Evolutionary conservation across 2,113 vertebrate genomes (phyloP).

Genomic region (Lepisosteus oculatus): DNA sequence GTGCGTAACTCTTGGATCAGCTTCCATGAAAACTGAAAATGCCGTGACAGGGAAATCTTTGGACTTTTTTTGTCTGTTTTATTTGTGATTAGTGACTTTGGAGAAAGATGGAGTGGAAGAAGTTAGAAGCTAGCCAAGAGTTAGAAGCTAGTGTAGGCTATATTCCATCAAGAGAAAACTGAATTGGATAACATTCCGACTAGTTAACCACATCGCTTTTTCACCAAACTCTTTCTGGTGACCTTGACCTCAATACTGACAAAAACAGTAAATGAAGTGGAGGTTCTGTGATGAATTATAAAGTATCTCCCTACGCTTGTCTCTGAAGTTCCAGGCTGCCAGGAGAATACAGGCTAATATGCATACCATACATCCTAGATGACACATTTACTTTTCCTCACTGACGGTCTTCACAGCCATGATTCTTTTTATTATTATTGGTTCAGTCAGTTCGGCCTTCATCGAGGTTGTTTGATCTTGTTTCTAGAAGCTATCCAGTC

Average conservation of each 20-base stretch:
- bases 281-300: background rate
- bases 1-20: too few species aligned
- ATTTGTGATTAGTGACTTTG: too few species aligned
- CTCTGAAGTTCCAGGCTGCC: background rate
- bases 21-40: too few species aligned
- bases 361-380: background rate
- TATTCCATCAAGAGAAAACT: too few species aligned
- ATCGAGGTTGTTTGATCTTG: too few species aligned
- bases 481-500: too few species aligned
- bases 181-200: too few species aligned
- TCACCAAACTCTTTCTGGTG: background rate
- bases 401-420: background rate
- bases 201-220: too few species aligned
- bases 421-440: background rate
- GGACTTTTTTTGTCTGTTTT: too few species aligned
- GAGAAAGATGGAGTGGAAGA: too few species aligned
- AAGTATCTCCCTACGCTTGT: background rate
- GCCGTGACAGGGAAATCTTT: too few species aligned
- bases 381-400: background rate
- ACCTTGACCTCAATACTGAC: conserved; percentile 3
- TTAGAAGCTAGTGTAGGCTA: too few species aligned
- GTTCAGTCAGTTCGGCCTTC: background rate
- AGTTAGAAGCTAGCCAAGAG: background rate
- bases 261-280: background rate
- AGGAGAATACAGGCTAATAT: background rate